Evolutionary conservation across 1,140 invertebrate species (phyloP), one percentile per base, ranked within the genome.

Genomic region (Atta colombica): DNA sequence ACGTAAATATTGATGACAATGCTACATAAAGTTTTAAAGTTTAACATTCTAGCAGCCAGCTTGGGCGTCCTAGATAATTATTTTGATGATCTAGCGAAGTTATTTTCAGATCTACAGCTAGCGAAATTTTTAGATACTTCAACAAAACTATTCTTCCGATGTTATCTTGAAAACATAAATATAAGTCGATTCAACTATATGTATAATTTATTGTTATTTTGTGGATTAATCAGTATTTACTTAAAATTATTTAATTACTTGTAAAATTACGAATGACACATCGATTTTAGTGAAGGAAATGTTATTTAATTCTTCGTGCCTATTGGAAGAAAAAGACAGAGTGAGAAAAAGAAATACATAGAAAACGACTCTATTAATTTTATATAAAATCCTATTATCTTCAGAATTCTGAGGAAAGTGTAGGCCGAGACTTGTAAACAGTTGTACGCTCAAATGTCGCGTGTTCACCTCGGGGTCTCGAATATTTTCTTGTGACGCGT

Each of bases 401-500:
- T 21, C 21, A 49, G 39, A 35, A 61, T 74, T 75, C 25, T 25
- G 55, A 75, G n/a, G 45, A 25, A 60, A 49, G 25, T n/a, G 16
- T 35, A 21, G 28, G 61, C 66, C 55, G 61, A 31, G 39, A 12
- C 2, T 25, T 12, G 25, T 45, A 14, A 61, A 39, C n/a, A 10
- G 31, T 2, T 71, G 6, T 39, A 72, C 77, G 35, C 12, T 45
- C 14, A 31, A 60, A 45, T 58, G 39, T 63, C 75, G 75, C 77
- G 68, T 18, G 21, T 10, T 61, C 49, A 31, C 8, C 65, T 66
- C 31, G 14, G 53, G 12, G 35, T 45, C 65, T 71, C 53, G 53
- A 25, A 49, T 10, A 45, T 45, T 81, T 71, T 81, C 78, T 25
- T 80, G 78, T 81, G 31, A 45, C 39, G 87, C 53, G 72, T 55